These are phyloP conservation scores for Melanargia galathea DNA, from an alignment of 2,888 invertebrate species.

Conservation along the genomic window DNA sequence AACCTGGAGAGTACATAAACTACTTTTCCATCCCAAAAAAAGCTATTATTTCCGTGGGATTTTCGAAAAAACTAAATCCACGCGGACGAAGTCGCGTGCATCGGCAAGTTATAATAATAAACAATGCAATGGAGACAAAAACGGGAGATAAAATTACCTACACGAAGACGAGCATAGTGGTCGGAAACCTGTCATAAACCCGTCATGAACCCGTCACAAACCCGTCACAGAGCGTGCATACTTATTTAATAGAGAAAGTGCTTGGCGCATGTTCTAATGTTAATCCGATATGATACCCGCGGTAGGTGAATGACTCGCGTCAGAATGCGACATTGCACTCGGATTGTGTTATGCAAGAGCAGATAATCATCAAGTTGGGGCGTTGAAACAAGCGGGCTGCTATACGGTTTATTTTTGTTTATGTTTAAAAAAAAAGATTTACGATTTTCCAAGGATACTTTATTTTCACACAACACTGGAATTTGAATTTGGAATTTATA, in stretches of 20 bases:
- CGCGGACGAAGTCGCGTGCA: no score
- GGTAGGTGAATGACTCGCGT: conserved; percentile 40
- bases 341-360: conserved; percentile 38
- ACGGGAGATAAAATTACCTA: not conserved
- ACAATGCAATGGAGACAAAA: not conserved
- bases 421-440: no score
- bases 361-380: conserved; percentile 23
- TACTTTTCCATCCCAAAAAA: no score
- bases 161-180: not conserved
- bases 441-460: no score
- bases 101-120: not conserved
- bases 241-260: conserved; percentile 36
- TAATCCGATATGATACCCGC: conserved; percentile 31
- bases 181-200: conserved; percentile 7
- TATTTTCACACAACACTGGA: no score
- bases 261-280: conserved; percentile 26
- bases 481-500: no score
- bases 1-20: no score
- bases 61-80: no score
- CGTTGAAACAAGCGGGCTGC: conserved; percentile 3
- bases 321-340: conserved; percentile 42
- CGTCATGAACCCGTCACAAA: conserved; percentile 9
- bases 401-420: no score
- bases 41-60: not conserved
- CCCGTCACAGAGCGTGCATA: conserved; percentile 16